Conservation (phyloP, 1,140 invertebrate genomes). For the Latrodectus geometricus region DNA sequence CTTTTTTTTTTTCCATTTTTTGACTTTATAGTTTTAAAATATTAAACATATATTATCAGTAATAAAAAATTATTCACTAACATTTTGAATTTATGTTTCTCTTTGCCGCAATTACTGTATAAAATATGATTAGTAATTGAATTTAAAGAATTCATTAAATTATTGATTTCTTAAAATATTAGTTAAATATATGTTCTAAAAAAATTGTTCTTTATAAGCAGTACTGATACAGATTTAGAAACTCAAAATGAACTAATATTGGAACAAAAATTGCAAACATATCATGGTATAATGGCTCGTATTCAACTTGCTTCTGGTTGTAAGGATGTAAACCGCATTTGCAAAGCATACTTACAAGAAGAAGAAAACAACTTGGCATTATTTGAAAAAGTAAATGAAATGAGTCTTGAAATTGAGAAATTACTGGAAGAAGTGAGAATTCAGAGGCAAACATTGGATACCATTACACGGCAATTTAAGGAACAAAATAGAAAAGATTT, state of each 20-base stretch:
- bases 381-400: constrained; percentile 46
- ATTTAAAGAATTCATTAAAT: no score
- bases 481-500: constrained; percentile 53
- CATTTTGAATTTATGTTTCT: no score
- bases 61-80: no score
- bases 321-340: constrained; percentile 47
- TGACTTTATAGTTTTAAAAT: no score
- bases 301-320: constrained; percentile 36
- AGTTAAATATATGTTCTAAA: no score
- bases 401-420: constrained; percentile 53
- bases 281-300: constrained; percentile 18
- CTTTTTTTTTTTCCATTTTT: no score
- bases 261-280: constrained; percentile 17
- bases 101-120: no score
- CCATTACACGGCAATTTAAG: constrained; percentile 39
- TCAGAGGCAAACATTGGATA: constrained; percentile 32
- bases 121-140: no score
- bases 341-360: constrained; percentile 14
- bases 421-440: constrained; percentile 32
- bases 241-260: constrained; percentile 39
- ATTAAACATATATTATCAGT: no score
- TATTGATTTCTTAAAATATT: no score
- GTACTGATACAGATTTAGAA: constrained; percentile 16
- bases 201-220: neutral
- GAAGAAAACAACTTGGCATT: constrained; percentile 37